Base-by-base conservation (phyloP, 92 coral and sea anemone species). In the Actinostola sp. region DNA sequence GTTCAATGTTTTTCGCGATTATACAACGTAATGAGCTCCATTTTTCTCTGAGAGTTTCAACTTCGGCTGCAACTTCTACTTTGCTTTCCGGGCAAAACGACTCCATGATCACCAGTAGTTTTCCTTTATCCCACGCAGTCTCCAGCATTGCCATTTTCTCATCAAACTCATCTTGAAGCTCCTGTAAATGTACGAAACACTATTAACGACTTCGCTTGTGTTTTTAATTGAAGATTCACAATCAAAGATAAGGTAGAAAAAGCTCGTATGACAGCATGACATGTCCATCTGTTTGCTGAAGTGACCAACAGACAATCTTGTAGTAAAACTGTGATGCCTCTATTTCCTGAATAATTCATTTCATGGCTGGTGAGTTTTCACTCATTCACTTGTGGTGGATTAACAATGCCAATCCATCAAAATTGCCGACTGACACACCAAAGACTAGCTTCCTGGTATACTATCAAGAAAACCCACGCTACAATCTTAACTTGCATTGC, bases 51-150 rank as follows among this genome's bases (percentile, higher is more conserved):
- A 90, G 78, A 8, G 79, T 70, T 10, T 72, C 66, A 15, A 78
- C 68, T 77, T 83, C 78, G 1, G 65, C 26, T 57, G 73, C 75
- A 24, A 90, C 77, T 38, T 79, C 79, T 10, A 38, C 23, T 39
- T 55, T 64, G 52, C 31, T 83, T 66, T 79, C 85, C 11, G 70
- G 62, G 29, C 75, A 69, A 32, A 46, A 66, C 2, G 87, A 52
- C 39, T 90, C 92, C 89, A 90, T 71, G 89, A 85, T 85, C 28
- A 79, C 52, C 15, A 79, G 79, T 0, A 83, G 61, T 64, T 83
- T 83, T 26, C 89, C 89, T 43, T 90, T 87, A 45, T 90, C 96
- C 45, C 69, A 66, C 19, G 80, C 89, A 4, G 67, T 67, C 46
- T 78, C 73, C 30, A 84, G 27, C 32, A 84, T 25, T 21, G 76